These are phyloP conservation scores for Pseudopodoces humilis DNA, from an alignment of 2,113 vertebrate species.

Conservation along the genomic window DNA sequence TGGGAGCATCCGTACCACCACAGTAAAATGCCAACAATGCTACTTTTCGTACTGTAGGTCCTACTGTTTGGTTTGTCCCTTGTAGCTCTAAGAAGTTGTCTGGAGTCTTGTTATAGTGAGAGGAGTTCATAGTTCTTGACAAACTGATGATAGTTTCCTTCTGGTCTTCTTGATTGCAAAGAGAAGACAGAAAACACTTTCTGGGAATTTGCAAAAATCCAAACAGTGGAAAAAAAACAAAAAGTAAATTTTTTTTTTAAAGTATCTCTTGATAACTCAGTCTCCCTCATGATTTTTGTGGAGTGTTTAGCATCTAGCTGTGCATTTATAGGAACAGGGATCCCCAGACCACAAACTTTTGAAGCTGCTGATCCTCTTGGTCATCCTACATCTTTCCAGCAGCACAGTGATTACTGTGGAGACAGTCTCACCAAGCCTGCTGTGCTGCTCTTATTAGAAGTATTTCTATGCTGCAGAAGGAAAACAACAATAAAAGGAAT, in stretches of 20 bases:
- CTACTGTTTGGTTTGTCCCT: neutral
- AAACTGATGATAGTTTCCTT: neutral
- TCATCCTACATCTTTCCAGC: neutral
- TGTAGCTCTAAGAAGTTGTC: neutral
- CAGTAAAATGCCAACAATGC: neutral
- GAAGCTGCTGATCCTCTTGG: neutral
- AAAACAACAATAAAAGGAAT: conserved; percentile 69
- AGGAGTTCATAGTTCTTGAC: neutral
- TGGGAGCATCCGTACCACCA: neutral
- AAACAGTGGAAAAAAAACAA: neutral
- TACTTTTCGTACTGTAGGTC: neutral
- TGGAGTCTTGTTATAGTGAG: neutral
- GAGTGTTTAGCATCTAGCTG: neutral
- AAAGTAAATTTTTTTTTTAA: neutral
- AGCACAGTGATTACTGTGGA: conserved; percentile 17
- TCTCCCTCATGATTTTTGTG: rapidly evolving
- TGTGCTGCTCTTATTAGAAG: conserved; percentile 70
- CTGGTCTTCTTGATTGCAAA: neutral
- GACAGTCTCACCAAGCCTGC: conserved; percentile 52
- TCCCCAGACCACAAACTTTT: neutral
- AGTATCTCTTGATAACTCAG: neutral
- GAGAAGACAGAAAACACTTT: neutral
- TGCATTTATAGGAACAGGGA: neutral
- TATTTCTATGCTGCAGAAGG: conserved; percentile 55
- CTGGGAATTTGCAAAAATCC: neutral